Base-by-base conservation (phyloP, 2,797 vertebrate species). In the Xyrichtys novacula region DNA sequence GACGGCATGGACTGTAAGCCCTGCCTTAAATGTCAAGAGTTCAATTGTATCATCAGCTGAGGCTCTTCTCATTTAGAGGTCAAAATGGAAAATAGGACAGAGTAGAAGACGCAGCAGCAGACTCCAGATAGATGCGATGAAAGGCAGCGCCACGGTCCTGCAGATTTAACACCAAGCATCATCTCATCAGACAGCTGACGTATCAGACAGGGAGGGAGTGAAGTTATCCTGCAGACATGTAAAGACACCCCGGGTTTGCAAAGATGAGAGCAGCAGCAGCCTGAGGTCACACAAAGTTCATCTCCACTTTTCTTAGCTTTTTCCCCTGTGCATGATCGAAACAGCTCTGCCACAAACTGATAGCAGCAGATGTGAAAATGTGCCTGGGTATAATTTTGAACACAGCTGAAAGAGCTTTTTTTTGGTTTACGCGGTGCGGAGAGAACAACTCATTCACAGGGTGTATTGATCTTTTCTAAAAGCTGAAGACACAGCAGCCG, bases 261-360 rank as follows among this genome's bases (percentile, higher is more conserved):
- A 4, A n/a, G 49, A 67, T 58, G 42, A 77, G 44, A 54, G 47
- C 40, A 60, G 61, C 26, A 25, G 25, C 25, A 32, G 63, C 63
- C 53, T 4, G 26, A 26, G 75, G 76, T 83, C 75, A 65, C 23
- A 39, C 31, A 29, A 62, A 81, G 81, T 78, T 83, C 66, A 71
- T 56, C 63, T 50, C 42, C 1, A 22, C 42, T 46, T 42, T 53
- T 47, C 22, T 40, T 31, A 17, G 48, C 20, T 67, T 17, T 47
- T 69, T n/a, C n/a, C 57, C 44, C 22, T n/a, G 36, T 34, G 32
- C 61, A 70, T 49, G 52, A 64, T 7, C 38, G 17, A 56, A 63
- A 55, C 19, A 49, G 16, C 44, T 60, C 22, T 4, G 22, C 55
- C 16, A 23, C 42, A 57, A 12, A 63, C 22, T 56, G 9, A 60